Base-by-base conservation (phyloP, 2,797 vertebrate genomes). In the Saxicola maurus region DNA sequence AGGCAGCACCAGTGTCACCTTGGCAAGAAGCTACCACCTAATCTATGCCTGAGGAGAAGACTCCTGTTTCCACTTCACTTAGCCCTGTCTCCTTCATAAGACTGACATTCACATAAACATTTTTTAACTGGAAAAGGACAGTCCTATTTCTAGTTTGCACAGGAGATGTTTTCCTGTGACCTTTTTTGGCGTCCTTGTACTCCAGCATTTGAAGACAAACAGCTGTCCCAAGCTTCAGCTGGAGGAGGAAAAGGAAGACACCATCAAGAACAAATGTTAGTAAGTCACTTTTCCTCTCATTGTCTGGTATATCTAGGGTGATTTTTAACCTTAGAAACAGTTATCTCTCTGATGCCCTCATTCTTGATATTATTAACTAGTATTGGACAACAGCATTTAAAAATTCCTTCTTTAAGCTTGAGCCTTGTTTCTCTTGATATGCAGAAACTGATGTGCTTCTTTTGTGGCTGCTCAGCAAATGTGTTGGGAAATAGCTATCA, bases 191-290 rank as follows among this genome's bases (percentile, higher is more conserved):
- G 27, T 95, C 93, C 91, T 94, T 94, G 86, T 72, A 30, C 55
- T 82, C 37, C 7, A 91, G 84, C 40, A 72, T 82, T 77, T 91
- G 65, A 75, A 90, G 86, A 93, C 79, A 90, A 94, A 88, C 86
- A 88, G 81, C 92, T 91, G 82, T 94, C 82, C 90, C 55, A 92
- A 49, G 51, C 65, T 91, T 92, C 84, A 85, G 72, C 1, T 90
- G 69, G 48, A 94, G 90, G 62, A 91, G 88, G 91, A 94, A 95
- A 93, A 91, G 91, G 90, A 94, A 92, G 93, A 91, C 72, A 85
- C 33, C 81, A 62, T 87, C 84, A 85, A 62, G 82, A 33, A 87
- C 0, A 6, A 90, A 92, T 91, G 71, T 91, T 88, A 92, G 27
- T 74, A 92, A 92, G 53, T 52, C 48, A 75, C 45, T 90, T 92